A percentile compares a stretch with the other conserved stretches of the same genome.
Evolutionary conservation across 2,888 invertebrate species (phyloP).

Genomic region (Camptogramma bilineatum): DNA sequence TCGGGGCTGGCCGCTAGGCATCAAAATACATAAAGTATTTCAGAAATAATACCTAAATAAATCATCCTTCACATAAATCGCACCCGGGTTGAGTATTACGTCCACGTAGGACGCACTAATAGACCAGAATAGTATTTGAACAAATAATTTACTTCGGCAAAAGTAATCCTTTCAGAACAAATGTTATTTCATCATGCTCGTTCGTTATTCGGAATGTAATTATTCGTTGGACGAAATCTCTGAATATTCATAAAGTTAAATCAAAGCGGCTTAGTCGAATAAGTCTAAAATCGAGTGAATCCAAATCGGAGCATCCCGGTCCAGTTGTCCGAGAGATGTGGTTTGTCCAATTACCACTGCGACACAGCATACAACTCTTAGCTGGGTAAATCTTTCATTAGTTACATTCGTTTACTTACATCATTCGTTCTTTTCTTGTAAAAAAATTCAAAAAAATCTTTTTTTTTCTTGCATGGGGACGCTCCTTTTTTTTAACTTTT

Average conservation of each 20-base stretch:
- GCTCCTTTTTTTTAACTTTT: no score
- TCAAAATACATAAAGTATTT: no score
- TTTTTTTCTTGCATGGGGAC: no score
- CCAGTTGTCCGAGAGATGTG: slow-evolving; percentile 43
- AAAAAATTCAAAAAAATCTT: no score
- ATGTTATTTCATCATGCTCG: slow-evolving; percentile 16
- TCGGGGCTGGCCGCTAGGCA: no score
- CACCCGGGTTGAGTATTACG: background rate
- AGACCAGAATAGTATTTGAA: background rate
- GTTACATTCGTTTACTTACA: no score
- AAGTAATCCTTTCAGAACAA: slow-evolving; percentile 4
- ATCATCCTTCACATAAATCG: no score
- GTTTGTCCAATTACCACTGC: slow-evolving; percentile 49
- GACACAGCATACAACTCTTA: slow-evolving; percentile 6
- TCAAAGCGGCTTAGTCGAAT: slow-evolving; percentile 36
- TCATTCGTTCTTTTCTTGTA: no score
- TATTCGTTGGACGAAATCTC: slow-evolving; percentile 17
- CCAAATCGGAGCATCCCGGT: slow-evolving; percentile 29
- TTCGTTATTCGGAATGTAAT: slow-evolving; percentile 22
- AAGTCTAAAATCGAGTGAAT: slow-evolving; percentile 41
- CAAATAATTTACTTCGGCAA: background rate
- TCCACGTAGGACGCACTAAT: background rate
- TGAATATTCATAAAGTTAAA: slow-evolving; percentile 25
- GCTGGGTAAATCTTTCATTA: background rate
- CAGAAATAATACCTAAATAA: no score